Evolutionary conservation across 2,797 vertebrate genomes (phyloP).

Genomic region (Crax fasciolata): DNA sequence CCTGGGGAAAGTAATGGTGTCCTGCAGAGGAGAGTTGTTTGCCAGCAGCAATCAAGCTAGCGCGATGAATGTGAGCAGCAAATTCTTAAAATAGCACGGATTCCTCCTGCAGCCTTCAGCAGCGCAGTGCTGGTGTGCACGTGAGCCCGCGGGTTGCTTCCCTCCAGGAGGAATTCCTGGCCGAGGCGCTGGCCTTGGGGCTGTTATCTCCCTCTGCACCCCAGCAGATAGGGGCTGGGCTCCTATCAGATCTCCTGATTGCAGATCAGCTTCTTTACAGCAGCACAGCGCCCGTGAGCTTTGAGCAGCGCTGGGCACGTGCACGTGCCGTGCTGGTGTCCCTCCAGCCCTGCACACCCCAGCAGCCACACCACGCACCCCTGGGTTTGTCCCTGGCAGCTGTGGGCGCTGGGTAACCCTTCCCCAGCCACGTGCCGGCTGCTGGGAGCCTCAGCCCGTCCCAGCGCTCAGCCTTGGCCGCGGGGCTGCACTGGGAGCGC

Average conservation of each 20-base stretch:
- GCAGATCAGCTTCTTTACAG: not conserved
- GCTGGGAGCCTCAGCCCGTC: not conserved
- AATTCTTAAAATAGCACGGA: conserved; percentile 50
- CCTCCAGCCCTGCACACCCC: not conserved
- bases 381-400: rapidly evolving
- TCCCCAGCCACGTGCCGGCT: rapidly evolving
- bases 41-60: not conserved
- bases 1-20: not conserved
- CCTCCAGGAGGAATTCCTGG: conserved; percentile 24
- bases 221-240: not conserved
- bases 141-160: not conserved
- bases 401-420: rapidly evolving
- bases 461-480: not conserved
- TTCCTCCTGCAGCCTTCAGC: conserved; percentile 29
- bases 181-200: not conserved
- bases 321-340: rapidly evolving
- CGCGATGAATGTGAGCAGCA: not conserved
- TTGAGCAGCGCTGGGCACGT: not conserved
- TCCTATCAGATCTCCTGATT: not conserved
- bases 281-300: not conserved
- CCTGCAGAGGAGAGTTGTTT: not conserved
- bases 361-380: rapidly evolving
- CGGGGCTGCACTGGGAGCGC: not conserved
- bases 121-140: not conserved
- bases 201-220: not conserved